These are phyloP conservation scores for Dicaeum eximium DNA, from an alignment of 2,113 vertebrate genomes.

Conservation along the genomic window DNA sequence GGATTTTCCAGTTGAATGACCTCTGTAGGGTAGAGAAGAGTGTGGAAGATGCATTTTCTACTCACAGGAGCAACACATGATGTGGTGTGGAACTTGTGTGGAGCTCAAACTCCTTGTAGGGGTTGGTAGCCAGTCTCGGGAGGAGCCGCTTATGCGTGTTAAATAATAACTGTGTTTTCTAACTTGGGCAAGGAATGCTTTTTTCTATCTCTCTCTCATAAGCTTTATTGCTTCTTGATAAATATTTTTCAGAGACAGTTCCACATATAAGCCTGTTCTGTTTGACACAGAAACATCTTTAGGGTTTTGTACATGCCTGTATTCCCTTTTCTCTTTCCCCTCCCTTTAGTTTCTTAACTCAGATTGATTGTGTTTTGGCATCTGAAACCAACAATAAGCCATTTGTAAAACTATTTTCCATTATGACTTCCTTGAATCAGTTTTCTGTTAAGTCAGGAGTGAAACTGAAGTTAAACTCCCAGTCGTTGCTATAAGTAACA, in stretches of 20 bases:
- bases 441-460: neutral
- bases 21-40: neutral
- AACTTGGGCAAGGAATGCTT: neutral
- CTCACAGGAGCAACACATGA: neutral
- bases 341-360: neutral
- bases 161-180: neutral
- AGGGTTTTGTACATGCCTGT: neutral
- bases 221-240: neutral
- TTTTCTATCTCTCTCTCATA: neutral
- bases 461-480: neutral
- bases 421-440: neutral
- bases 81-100: neutral
- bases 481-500: neutral
- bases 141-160: neutral
- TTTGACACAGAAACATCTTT: neutral
- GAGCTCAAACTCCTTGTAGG: neutral
- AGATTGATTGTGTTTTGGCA: neutral
- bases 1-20: neutral
- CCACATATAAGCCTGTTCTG: neutral
- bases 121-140: neutral
- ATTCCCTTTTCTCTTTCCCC: neutral
- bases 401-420: neutral
- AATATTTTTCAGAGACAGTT: neutral
- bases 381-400: neutral
- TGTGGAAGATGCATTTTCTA: neutral